Conservation (phyloP, 2,888 invertebrate genomes). For the Salticus scenicus region DNA sequence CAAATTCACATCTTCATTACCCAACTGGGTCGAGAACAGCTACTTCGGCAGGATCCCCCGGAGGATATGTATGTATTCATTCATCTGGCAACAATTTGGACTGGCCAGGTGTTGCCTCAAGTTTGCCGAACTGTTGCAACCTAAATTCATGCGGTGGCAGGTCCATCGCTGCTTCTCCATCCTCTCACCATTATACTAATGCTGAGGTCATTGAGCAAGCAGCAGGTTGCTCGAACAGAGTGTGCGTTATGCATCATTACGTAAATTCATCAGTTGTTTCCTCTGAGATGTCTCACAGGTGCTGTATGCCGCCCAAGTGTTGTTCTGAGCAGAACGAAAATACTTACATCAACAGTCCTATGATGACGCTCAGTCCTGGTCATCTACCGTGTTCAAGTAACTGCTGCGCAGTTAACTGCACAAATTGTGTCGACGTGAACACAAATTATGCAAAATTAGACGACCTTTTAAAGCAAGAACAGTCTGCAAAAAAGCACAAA, state of each 20-base stretch:
- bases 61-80: constrained; percentile 46
- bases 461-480: constrained; percentile 71
- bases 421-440: constrained; percentile 72
- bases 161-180: constrained; percentile 15
- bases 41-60: constrained; percentile 31
- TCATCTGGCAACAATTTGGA: not conserved
- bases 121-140: constrained; percentile 44
- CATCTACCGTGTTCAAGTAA: constrained; percentile 25
- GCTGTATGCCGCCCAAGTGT: constrained; percentile 30
- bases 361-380: constrained; percentile 46
- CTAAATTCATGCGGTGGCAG: constrained; percentile 21
- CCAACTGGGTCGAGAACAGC: not conserved
- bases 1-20: constrained; percentile 26
- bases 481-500: constrained; percentile 32
- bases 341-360: constrained; percentile 53
- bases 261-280: constrained; percentile 37
- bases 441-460: constrained; percentile 73
- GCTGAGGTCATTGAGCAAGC: constrained; percentile 47
- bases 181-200: constrained; percentile 49
- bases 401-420: constrained; percentile 16
- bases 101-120: constrained; percentile 29
- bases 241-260: constrained; percentile 49
- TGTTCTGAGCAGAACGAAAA: constrained; percentile 32
- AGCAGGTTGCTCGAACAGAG: constrained; percentile 23
- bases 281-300: constrained; percentile 16